Conservation (phyloP, 2,113 vertebrate genomes). For the Ictalurus punctatus region DNA sequence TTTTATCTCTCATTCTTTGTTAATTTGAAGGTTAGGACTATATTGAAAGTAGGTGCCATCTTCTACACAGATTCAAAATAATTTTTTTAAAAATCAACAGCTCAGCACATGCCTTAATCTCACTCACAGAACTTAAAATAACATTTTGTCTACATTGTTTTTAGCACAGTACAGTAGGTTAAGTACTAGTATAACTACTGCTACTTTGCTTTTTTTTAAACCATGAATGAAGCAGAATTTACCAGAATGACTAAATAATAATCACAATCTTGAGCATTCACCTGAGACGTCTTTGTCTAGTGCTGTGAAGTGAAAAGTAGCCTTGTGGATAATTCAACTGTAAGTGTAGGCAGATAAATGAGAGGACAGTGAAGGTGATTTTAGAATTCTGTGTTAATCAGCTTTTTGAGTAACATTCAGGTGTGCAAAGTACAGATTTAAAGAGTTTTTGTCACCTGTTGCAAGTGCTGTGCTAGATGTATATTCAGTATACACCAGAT, state of each 20-base stretch:
- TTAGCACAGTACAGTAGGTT: not conserved
- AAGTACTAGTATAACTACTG: not conserved
- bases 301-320: not conserved
- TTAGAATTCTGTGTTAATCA: not conserved
- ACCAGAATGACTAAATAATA: not conserved
- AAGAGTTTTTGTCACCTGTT: not conserved
- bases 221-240: not conserved
- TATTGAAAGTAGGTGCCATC: not conserved
- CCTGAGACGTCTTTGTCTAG: not conserved
- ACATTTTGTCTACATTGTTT: not conserved
- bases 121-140: not conserved
- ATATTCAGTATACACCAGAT: not conserved
- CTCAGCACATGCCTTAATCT: not conserved
- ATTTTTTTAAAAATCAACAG: too few species aligned
- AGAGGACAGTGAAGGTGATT: not conserved
- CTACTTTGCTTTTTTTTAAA: not conserved
- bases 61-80: not conserved
- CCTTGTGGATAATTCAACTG: not conserved
- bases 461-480: not conserved
- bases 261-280: not conserved
- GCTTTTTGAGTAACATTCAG: not conserved
- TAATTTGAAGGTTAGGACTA: not conserved
- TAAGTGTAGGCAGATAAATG: not conserved
- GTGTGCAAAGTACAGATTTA: not conserved
- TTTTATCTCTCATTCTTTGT: not conserved